phyloP scores from a whole-genome alignment of 1,140 invertebrate species.

The Chironomus tepperi region DNA sequence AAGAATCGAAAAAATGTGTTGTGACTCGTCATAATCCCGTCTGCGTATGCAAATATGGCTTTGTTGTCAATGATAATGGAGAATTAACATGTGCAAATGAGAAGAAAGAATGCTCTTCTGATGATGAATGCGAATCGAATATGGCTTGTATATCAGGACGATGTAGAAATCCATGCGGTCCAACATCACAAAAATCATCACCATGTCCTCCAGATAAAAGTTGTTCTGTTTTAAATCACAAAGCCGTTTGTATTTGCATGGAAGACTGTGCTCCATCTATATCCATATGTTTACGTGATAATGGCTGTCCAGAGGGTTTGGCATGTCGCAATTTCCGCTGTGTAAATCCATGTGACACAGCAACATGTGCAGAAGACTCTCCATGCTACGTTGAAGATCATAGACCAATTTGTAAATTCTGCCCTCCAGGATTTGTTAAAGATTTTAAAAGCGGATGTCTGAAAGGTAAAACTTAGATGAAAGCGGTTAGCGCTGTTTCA shows the following conservation, averaged over 20 bases:
- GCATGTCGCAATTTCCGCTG: slow-evolving; percentile 84
- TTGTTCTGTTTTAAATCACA: slow-evolving; percentile 77
- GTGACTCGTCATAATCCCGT: slow-evolving; percentile 72
- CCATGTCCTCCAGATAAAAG: slow-evolving; percentile 69
- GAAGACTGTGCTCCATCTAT: slow-evolving; percentile 76
- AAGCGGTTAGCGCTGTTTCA: slow-evolving; percentile 31
- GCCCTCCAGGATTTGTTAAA: slow-evolving; percentile 78
- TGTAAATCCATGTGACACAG: slow-evolving; percentile 76
- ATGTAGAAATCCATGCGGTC: slow-evolving; percentile 77
- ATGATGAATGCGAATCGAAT: slow-evolving; percentile 78
- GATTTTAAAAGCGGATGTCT: slow-evolving; percentile 85
- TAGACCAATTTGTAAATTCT: slow-evolving; percentile 88
- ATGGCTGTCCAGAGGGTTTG: slow-evolving; percentile 71
- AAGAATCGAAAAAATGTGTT: slow-evolving; percentile 75
- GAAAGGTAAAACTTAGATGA: slow-evolving; percentile 65
- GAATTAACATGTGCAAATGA: slow-evolving; percentile 75
- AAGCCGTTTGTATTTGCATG: slow-evolving; percentile 74
- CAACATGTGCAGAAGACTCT: slow-evolving; percentile 66
- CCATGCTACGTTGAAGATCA: slow-evolving; percentile 88
- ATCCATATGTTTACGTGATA: slow-evolving; percentile 80
- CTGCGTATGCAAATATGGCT: slow-evolving; percentile 82
- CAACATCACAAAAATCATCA: slow-evolving; percentile 45
- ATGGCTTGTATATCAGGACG: slow-evolving; percentile 69
- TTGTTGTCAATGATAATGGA: slow-evolving; percentile 72
- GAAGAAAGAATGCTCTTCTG: slow-evolving; percentile 62